Evolutionary conservation across 2,888 invertebrate genomes (phyloP).

Genomic region (Tinea semifulvella): DNA sequence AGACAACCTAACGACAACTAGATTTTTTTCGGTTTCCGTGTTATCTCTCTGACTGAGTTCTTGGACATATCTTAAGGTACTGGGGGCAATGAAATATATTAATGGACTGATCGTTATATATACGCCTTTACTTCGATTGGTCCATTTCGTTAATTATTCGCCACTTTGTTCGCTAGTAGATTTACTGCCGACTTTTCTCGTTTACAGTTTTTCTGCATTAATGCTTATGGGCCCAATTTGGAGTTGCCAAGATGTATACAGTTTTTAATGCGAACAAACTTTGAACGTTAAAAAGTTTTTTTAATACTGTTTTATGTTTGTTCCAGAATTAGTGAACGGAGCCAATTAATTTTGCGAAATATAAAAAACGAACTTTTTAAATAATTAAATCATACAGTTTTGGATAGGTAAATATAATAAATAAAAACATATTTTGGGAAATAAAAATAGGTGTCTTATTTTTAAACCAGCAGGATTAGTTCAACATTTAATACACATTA

Average conservation of each 20-base stretch:
- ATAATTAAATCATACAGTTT: no score
- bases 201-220: slow-evolving; percentile 28
- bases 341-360: not conserved
- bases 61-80: no score
- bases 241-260: not conserved
- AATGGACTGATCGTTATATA: slow-evolving; percentile 60
- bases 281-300: not conserved
- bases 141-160: slow-evolving; percentile 67
- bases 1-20: no score
- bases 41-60: no score
- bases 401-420: no score
- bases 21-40: no score
- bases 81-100: slow-evolving; percentile 54
- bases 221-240: not conserved
- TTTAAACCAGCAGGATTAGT: no score
- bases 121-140: no score
- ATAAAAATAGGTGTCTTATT: no score
- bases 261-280: not conserved
- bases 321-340: not conserved
- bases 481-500: no score
- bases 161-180: slow-evolving; percentile 65
- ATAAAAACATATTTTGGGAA: no score
- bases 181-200: slow-evolving; percentile 53
- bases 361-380: no score
- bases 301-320: not conserved